Conservation (phyloP, 2,797 vertebrate genomes). For the Atherinosoma microstoma region DNA sequence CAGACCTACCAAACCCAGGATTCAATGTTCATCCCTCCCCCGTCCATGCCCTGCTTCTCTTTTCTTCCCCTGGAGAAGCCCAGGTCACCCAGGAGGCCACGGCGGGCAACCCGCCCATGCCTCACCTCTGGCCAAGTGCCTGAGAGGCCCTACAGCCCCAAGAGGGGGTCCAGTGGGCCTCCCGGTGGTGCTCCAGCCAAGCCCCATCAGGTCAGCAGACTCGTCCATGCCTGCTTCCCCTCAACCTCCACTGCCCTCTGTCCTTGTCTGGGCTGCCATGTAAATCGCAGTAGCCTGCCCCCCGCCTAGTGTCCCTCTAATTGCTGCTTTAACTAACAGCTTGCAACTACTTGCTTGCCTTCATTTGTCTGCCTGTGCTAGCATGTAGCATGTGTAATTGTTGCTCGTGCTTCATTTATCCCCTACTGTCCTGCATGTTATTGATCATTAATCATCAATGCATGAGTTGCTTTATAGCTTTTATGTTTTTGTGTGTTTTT, state of each 20-base stretch:
- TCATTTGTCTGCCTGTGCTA: conserved; percentile 47
- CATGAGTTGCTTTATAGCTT: conserved; percentile 22
- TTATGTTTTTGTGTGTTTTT: background rate
- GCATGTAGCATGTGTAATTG: conserved; percentile 44
- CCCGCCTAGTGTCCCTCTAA: conserved; percentile 38
- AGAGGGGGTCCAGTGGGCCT: conserved; percentile 85
- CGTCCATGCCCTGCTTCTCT: conserved; percentile 63
- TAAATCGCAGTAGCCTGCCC: conserved; percentile 38
- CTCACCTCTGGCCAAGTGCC: conserved; percentile 77
- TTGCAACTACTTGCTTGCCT: conserved; percentile 53
- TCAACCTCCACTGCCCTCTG: conserved; percentile 56
- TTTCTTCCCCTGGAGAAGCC: conserved; percentile 88
- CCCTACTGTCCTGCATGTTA: conserved; percentile 48
- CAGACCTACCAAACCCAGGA: conserved; percentile 56
- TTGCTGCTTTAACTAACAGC: conserved; percentile 65
- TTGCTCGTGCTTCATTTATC: conserved; percentile 36
- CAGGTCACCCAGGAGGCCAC: conserved; percentile 90
- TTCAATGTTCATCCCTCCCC: conserved; percentile 48
- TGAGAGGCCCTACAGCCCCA: conserved; percentile 89
- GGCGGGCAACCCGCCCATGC: conserved; percentile 86
- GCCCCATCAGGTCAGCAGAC: conserved; percentile 91
- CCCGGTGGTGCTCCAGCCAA: conserved; percentile 83
- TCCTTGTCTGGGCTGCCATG: conserved; percentile 84
- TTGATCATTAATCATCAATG: conserved; percentile 22
- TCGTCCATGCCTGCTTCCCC: conserved; percentile 85